Evolutionary conservation across 1,140 invertebrate genomes (phyloP), one percentile per base, ranked within the genome.

Genomic region (Steinernema khuongi): DNA sequence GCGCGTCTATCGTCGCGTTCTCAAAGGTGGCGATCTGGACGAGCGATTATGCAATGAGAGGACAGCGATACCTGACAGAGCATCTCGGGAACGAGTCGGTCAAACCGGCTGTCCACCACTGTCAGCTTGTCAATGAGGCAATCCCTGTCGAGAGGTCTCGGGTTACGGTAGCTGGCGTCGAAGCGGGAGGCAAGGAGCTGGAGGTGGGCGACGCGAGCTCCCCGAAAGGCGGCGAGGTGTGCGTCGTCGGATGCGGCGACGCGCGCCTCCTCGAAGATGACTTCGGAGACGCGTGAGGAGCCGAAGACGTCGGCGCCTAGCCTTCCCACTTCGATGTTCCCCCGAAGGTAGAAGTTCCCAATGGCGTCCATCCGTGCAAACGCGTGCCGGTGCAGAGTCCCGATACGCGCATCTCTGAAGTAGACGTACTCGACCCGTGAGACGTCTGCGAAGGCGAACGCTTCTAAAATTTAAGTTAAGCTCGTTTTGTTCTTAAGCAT

Each of bases 281-380:
- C 50, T 60, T 60, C 50, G 50, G 50, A 14, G 50, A 60, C 4
- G 14, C 26, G 50, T 22, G 50, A 60, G 7, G 50, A 7, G 50
- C 22, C 19, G 50, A 60, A 60, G 11, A 60, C 50, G 50, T 26
- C 50, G 50, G 2, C 19, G 11, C 50, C 50, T 2, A 60, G 50
- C 14, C 50, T 14, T 11, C 50, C 50, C 14, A 60, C 26, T 14
- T 60, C 14, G 50, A 60, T 60, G 50, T 60, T 60, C 50, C 26
- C 50, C 19, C 50, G 50, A 22, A 60, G 50, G 50, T 60, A 60
- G 50, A 60, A 60, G 50, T 60, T 60, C 22, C 50, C 50, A 22
- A 60, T 60, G 14, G 50, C 11, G 7, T 11, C 11, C 50, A 60
- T 60, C 14, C 50, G 50, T 22, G 11, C 50, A 22, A 60, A 60